phyloP scores from a whole-genome alignment of 2,113 vertebrate species.

The Micromys minutus region DNA sequence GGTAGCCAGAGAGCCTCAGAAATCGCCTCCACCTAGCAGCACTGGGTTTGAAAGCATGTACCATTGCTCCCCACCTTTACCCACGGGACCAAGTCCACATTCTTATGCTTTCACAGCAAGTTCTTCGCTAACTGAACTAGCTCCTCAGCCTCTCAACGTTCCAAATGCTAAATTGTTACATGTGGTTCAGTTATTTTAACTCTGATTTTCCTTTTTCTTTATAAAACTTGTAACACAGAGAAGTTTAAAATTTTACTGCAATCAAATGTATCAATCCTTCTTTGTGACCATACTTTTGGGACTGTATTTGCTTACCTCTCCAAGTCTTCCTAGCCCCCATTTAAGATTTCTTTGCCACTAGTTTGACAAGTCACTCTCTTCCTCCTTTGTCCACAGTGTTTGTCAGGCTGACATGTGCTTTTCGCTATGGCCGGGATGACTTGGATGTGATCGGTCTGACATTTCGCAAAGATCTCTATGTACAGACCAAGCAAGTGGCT shows the following conservation, averaged over 20 bases:
- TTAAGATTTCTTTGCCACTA: neutral
- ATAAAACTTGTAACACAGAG: conserved; percentile 17
- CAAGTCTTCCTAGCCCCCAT: neutral
- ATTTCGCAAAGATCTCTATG: conserved; percentile 93
- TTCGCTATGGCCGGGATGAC: conserved; percentile 93
- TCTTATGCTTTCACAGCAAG: neutral
- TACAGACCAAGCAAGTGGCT: conserved; percentile 88
- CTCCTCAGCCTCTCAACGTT: neutral
- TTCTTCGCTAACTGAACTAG: neutral
- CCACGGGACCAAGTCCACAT: neutral
- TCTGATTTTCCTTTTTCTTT: conserved; percentile 25
- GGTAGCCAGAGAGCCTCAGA: neutral
- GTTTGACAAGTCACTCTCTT: neutral
- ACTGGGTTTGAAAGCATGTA: no score
- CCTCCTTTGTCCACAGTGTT: conserved; percentile 84
- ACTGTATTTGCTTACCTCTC: neutral
- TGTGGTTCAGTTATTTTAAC: conserved; percentile 18
- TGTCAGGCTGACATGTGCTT: conserved; percentile 90
- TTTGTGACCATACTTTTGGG: neutral
- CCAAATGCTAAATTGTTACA: neutral
- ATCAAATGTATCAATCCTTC: neutral
- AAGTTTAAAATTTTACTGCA: conserved; percentile 1
- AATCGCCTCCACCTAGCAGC: neutral
- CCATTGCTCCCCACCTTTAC: neutral
- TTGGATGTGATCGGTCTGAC: conserved; percentile 92